A percentile compares a stretch with the other conserved stretches of the same genome.
Evolutionary conservation across 2,113 vertebrate genomes (phyloP).

Genomic region (Crotalus horridus): DNA sequence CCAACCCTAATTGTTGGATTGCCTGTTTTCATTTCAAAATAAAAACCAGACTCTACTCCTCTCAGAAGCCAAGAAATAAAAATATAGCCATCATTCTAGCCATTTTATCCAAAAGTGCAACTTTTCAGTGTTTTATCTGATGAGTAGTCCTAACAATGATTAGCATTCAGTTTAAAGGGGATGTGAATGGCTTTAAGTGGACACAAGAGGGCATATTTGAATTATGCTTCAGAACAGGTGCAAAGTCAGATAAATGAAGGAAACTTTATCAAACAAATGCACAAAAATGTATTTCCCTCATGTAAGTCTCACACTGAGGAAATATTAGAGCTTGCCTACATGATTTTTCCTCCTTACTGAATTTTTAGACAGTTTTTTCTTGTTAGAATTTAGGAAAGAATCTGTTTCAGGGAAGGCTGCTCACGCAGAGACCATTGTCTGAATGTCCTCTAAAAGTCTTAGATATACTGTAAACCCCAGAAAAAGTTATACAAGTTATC

Average conservation of each 20-base stretch:
- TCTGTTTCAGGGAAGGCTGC: background rate
- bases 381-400: background rate
- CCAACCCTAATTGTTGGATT: background rate
- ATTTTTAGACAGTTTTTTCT: background rate
- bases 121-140: background rate
- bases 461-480: background rate
- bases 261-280: background rate
- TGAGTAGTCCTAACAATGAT: background rate
- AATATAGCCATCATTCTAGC: background rate
- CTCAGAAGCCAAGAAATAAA: background rate
- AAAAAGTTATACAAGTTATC: background rate
- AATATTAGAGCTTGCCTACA: background rate
- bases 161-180: background rate
- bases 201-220: slow-evolving; percentile 50
- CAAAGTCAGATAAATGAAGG: background rate
- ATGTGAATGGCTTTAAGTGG: background rate
- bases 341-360: background rate
- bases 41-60: background rate
- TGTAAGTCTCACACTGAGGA: background rate
- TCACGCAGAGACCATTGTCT: background rate
- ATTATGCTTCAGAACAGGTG: background rate
- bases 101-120: background rate
- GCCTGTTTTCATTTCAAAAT: background rate
- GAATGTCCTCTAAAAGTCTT: background rate
- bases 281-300: background rate